These are phyloP conservation scores for Glaucopsyche alexis DNA, from an alignment of 2,888 invertebrate genomes.

Conservation along the genomic window DNA sequence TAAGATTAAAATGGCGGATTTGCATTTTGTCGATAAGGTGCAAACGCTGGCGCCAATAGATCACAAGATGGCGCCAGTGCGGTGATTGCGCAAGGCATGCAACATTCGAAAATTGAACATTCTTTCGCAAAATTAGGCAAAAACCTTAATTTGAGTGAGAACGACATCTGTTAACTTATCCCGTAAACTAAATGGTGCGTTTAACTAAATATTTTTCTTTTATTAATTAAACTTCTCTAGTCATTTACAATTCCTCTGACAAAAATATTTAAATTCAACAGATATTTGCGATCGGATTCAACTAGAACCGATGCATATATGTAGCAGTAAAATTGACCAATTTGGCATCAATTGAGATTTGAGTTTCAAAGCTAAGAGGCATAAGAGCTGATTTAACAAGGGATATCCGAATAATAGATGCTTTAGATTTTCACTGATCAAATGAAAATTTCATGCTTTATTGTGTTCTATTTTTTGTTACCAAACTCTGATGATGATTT, in stretches of 20 bases:
- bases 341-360: not conserved
- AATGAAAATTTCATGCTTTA: not conserved
- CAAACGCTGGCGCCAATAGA: conserved; percentile 60
- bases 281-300: conserved; percentile 4
- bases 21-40: conserved; percentile 64
- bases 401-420: not conserved
- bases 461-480: too few relatives aligned
- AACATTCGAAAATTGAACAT: conserved; percentile 14
- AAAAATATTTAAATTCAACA: not conserved
- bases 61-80: conserved; percentile 71
- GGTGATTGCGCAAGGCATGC: conserved; percentile 55
- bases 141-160: not conserved
- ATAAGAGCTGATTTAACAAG: conserved; percentile 7
- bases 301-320: not conserved
- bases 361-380: not conserved
- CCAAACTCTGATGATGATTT: too few relatives aligned
- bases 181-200: not conserved
- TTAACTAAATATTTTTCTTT: not conserved
- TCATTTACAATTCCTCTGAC: not conserved
- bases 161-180: not conserved
- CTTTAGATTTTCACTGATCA: not conserved
- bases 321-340: conserved; percentile 8
- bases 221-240: not conserved
- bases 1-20: conserved; percentile 61
- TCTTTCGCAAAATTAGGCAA: not conserved